These are phyloP conservation scores for Trisateles emortualis DNA, from an alignment of 2,888 invertebrate genomes.

Conservation along the genomic window DNA sequence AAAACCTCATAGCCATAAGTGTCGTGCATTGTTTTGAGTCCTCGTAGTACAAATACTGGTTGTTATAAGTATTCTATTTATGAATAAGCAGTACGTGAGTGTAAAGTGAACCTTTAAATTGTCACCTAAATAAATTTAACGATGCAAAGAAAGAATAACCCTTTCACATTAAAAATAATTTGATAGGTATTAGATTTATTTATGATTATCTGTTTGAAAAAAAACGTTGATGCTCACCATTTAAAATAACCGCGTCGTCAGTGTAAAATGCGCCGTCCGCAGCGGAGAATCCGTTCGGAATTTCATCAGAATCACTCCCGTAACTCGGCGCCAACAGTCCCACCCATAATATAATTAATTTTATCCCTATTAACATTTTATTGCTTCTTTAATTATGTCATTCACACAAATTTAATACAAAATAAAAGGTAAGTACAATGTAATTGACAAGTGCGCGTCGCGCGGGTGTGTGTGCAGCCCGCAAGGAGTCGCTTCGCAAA, in stretches of 20 bases:
- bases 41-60: conserved; percentile 59
- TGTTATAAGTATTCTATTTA: conserved; percentile 47
- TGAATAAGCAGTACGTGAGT: conserved; percentile 40
- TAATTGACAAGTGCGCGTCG: conserved; percentile 56
- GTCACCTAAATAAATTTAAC: conserved; percentile 12
- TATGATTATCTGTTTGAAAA: not conserved
- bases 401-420: conserved; percentile 54
- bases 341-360: conserved; percentile 64
- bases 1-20: conserved; percentile 78
- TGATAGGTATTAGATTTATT: not conserved
- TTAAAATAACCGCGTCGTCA: conserved; percentile 81
- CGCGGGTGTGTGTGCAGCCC: conserved; percentile 79
- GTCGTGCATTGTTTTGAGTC: conserved; percentile 76
- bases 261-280: conserved; percentile 77
- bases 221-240: conserved; percentile 67
- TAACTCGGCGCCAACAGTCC: conserved; percentile 63
- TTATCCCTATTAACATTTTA: conserved; percentile 65
- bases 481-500: conserved; percentile 82
- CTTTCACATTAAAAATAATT: not conserved
- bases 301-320: conserved; percentile 65
- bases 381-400: conserved; percentile 47
- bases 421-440: conserved; percentile 22
- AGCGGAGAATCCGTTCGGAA: conserved; percentile 69
- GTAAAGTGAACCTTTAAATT: conserved; percentile 33
- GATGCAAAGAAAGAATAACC: not conserved